Conservation (phyloP, 2,888 invertebrate species). For the Chydorus sphaericus region DNA sequence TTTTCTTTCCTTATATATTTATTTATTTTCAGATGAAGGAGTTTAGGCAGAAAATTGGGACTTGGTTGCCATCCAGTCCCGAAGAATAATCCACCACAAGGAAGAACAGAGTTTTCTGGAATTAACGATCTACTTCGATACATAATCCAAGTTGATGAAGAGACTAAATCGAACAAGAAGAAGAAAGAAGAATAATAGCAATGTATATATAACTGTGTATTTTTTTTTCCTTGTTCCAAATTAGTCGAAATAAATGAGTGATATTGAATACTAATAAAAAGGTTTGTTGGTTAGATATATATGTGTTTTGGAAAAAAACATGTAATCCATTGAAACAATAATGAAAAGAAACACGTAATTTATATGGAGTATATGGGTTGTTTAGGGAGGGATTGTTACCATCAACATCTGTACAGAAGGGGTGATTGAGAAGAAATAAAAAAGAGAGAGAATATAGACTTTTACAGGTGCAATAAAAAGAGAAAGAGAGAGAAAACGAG, state of each 20-base stretch:
- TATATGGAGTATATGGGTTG: too few species aligned
- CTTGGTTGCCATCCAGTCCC: constrained; percentile 56
- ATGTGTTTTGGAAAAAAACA: too few species aligned
- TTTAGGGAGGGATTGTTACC: too few species aligned
- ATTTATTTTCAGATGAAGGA: constrained; percentile 50
- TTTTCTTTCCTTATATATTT: constrained; percentile 6
- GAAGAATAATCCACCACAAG: constrained; percentile 58
- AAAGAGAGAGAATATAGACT: too few species aligned
- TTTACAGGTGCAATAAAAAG: too few species aligned
- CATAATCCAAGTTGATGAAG: constrained; percentile 33
- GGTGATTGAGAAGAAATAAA: too few species aligned
- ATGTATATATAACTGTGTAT: neutral
- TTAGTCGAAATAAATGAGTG: neutral
- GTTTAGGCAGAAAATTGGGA: constrained; percentile 65
- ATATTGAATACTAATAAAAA: neutral
- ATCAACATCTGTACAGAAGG: too few species aligned
- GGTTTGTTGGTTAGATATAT: too few species aligned
- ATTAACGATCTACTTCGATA: constrained; percentile 72
- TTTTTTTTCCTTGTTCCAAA: too few species aligned
- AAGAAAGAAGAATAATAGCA: neutral
- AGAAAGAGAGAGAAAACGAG: too few species aligned
- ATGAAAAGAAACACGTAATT: too few species aligned
- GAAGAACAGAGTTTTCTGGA: constrained; percentile 73
- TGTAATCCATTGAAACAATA: too few species aligned
- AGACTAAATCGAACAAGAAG: constrained; percentile 19